Base-by-base conservation (phyloP, 2,888 invertebrate genomes). In the Apomyelois bistriatella region DNA sequence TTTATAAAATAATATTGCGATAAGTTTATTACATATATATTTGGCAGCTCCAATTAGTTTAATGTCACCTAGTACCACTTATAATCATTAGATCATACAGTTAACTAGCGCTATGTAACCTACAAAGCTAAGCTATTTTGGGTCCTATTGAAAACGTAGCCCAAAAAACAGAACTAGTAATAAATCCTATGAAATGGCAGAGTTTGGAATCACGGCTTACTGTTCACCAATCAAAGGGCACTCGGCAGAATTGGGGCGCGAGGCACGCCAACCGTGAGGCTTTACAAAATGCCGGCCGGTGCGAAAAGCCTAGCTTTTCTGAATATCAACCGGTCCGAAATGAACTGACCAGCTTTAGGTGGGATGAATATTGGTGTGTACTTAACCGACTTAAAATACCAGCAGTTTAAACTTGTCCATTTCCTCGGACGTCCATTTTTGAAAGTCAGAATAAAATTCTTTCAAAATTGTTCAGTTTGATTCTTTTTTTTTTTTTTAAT, bases 181-280 rank as follows among this genome's bases (percentile, higher is more conserved):
- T 40, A 40, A 40, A 40, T 40, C 40, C 16, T 40, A 8, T 28
- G 7, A 43, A 28, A 43, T 13, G 12, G 28, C 43, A 30, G 12
- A 22, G 30, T 30, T 13, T 30, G 2, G 43, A 10, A 3, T 43
- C 43, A 12, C 43, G 43, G 43, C 28, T 43, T 43, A 43, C 43
- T 30, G 43, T 28, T 43, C 43, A 28, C 28, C 43, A 43, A 43
- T 43, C 43, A 43, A 43, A 43, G 43, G 43, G 28, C 28, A 43
- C 43, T 43, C 43, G 9, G 22, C 43, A 30, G 43, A 43, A 43
- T 43, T 43, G 43, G 43, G 43, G 8, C 43, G 43, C 43, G 7
- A 16, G 28, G 43, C 13, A 28, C 5, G 43, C 22, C 41, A 22
- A 8, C 30, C 28, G 43, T 30, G 43, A 28, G 28, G 12, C 43